Evolutionary conservation across 2,888 invertebrate species (phyloP), one percentile per base, ranked within the genome.

Genomic region (Phania funesta): DNA sequence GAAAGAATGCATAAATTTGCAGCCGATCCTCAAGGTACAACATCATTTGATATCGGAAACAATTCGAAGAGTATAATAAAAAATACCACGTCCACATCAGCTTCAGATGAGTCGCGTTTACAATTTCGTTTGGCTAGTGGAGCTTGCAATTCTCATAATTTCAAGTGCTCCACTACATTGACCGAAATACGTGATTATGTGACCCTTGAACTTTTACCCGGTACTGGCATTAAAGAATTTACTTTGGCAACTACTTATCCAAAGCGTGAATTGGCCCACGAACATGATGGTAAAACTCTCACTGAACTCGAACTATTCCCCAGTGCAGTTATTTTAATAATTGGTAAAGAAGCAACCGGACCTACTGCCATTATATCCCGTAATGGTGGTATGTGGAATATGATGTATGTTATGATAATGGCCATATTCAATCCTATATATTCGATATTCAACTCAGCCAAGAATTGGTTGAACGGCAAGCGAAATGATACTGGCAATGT

Each of bases 41-140:
- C 68, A 32, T 29, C 50, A 35, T 54, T 38, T 3, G 67, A 26
- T 24, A 29, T 67, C 1, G 26, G 60, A 13, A 70, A 65, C 29
- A 82, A 71, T 11, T 62, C 87, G 3, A 84, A 86, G 0, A 81
- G 79, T 83, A 4, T 86, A 86, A 56, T 70, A 13, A 35, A 84
- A 24, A 83, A 22, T 0, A 20, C 18, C 68, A 83, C 56, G 18
- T 77, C 85, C 0, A 22, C 8, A 5, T 6, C 41, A 70, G 85
- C 64, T 13, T 22, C 78, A 84, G 92, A 93, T 83, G 90, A 91
- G 44, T 93, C 96, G 0, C 93, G 96, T 67, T 93, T 98, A 44
- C 98, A 98, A 92, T 97, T 98, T 89, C 95, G 96, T 86, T 88
- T 97, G 84, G 96, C 97, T 0, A 95, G 96, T 89, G 98, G 98